Evolutionary conservation across 2,888 invertebrate species (phyloP).

Genomic region (Cecidostiba fungosa): DNA sequence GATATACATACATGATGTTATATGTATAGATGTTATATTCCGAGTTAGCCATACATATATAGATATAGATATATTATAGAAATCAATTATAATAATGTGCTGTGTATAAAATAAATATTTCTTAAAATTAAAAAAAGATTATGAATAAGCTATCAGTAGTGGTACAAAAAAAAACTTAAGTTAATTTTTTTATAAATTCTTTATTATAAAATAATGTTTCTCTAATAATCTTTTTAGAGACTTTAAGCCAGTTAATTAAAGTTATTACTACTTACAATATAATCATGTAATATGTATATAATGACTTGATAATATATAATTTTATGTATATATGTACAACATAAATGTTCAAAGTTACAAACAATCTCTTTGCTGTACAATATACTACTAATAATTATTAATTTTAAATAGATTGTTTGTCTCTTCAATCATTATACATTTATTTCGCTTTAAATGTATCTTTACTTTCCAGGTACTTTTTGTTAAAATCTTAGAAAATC

Average conservation of each 20-base stretch:
- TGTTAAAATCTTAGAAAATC: constrained; percentile 31
- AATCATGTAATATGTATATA: constrained; percentile 46
- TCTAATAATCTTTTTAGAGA: constrained; percentile 27
- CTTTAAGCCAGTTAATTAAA: constrained; percentile 32
- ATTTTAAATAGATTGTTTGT: constrained; percentile 35
- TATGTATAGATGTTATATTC: not conserved
- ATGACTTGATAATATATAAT: constrained; percentile 50
- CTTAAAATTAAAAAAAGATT: not conserved
- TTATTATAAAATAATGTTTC: constrained; percentile 57
- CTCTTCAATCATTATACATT: not conserved
- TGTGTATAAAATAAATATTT: no score
- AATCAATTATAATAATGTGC: no score
- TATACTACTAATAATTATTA: constrained; percentile 12
- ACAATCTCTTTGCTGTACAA: constrained; percentile 53
- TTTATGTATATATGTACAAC: constrained; percentile 36
- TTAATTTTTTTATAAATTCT: constrained; percentile 39
- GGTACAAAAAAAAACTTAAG: not conserved
- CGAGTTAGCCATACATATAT: no score
- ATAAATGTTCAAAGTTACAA: constrained; percentile 29
- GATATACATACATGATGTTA: no score
- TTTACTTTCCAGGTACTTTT: constrained; percentile 57
- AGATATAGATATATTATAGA: no score
- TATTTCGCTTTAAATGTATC: constrained; percentile 26
- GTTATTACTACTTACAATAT: not conserved
- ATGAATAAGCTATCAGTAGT: not conserved